Evolutionary conservation across 2,888 invertebrate genomes (phyloP).

Genomic region (Pristionchus arcanus): DNA sequence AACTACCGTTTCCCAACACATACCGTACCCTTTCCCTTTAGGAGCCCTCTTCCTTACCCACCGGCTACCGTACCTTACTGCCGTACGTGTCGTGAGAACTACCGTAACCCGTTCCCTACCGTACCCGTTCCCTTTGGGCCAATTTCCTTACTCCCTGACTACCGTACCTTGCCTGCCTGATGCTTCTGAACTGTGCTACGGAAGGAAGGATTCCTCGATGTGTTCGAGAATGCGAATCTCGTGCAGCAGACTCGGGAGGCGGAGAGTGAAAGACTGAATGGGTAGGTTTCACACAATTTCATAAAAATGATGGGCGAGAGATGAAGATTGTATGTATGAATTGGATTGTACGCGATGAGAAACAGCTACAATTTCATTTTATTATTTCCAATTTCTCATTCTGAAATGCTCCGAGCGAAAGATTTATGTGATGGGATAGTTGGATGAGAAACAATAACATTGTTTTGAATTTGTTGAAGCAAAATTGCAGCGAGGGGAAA

Average conservation of each 20-base stretch:
- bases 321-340: neutral
- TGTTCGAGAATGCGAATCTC: constrained; percentile 53
- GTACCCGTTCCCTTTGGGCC: neutral
- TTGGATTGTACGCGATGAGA: neutral
- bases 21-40: too few relatives aligned
- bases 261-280: constrained; percentile 54
- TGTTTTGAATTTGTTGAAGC: too few relatives aligned
- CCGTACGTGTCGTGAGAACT: too few relatives aligned
- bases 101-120: neutral
- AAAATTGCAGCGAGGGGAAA: too few relatives aligned
- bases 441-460: too few relatives aligned
- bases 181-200: neutral
- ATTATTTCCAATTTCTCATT: neutral
- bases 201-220: constrained; percentile 51
- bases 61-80: too few relatives aligned
- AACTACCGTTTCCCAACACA: too few relatives aligned
- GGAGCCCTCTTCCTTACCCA: too few relatives aligned
- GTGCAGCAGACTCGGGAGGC: constrained; percentile 56
- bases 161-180: neutral
- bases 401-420: too few relatives aligned
- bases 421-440: too few relatives aligned
- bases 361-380: constrained; percentile 57
- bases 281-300: neutral
- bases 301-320: neutral
- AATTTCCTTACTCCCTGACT: neutral